A percentile compares a stretch with the other conserved stretches of the same genome.
phyloP scores from a whole-genome alignment of 2,113 vertebrate species.

The Centrocercus urophasianus region DNA sequence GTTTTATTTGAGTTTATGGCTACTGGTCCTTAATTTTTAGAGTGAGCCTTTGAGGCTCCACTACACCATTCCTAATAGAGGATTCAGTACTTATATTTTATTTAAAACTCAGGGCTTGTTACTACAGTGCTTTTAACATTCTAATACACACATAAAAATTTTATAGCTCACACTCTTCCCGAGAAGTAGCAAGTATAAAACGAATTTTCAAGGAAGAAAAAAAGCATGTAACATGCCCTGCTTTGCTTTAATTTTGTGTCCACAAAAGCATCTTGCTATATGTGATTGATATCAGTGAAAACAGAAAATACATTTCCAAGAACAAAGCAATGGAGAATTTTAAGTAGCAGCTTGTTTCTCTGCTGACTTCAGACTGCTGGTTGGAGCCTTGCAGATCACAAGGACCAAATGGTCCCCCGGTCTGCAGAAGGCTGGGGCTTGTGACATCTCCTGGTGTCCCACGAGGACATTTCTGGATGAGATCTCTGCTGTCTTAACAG shows the following conservation, averaged over 20 bases:
- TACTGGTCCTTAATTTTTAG: conserved; percentile 23
- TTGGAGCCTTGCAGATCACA: not conserved
- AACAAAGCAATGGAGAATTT: conserved; percentile 13
- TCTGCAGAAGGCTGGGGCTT: not conserved
- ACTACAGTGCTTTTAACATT: conserved; percentile 39
- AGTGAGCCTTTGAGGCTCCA: not conserved
- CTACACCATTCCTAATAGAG: not conserved
- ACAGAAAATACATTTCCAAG: not conserved
- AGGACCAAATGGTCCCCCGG: not conserved
- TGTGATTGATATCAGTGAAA: not conserved
- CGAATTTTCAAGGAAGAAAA: not conserved
- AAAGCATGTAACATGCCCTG: not conserved
- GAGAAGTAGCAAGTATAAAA: conserved; percentile 24
- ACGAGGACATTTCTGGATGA: not conserved
- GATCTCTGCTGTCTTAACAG: not conserved
- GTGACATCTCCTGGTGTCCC: not conserved
- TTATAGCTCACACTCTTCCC: not conserved
- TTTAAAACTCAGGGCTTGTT: conserved; percentile 42
- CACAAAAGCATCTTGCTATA: not conserved
- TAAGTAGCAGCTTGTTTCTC: not conserved
- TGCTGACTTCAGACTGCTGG: not conserved
- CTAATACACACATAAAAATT: conserved; percentile 26
- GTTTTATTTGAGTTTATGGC: not conserved
- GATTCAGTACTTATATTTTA: conserved; percentile 25
- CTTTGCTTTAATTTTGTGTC: conserved; percentile 17